A percentile compares a stretch with the other conserved stretches of the same genome.
phyloP scores from a whole-genome alignment of 2,888 invertebrate species.

The Sesia bembeciformis region DNA sequence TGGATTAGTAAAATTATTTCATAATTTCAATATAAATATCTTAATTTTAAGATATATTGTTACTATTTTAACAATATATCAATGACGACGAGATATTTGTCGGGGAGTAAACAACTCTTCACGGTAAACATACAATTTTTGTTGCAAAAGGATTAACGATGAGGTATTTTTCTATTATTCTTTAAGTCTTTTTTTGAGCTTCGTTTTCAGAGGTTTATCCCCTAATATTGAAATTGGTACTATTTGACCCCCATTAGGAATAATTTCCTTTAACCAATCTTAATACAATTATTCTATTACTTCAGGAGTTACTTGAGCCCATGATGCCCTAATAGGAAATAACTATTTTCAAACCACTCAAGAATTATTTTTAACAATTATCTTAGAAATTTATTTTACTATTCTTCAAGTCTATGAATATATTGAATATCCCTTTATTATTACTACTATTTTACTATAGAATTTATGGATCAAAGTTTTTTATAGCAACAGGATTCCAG shows the following conservation, averaged over 20 bases:
- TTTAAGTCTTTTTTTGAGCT: conserved; percentile 77
- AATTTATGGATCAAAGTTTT: conserved; percentile 80
- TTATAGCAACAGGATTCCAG: conserved; percentile 84
- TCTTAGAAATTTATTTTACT: conserved; percentile 75
- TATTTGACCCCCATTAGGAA: conserved; percentile 78
- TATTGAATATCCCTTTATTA: conserved; percentile 67
- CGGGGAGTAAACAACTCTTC: conserved; percentile 79
- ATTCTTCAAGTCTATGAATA: conserved; percentile 81
- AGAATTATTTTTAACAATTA: conserved; percentile 50
- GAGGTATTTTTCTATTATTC: conserved; percentile 83
- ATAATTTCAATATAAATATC: conserved; percentile 67
- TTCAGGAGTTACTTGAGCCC: conserved; percentile 79
- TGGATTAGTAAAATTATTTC: conserved; percentile 77
- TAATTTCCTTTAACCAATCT: conserved; percentile 79
- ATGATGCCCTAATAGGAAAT: conserved; percentile 48
- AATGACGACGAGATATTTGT: conserved; percentile 82
- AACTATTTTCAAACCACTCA: conserved; percentile 48
- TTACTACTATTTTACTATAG: conserved; percentile 38
- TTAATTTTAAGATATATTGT: conserved; percentile 64
- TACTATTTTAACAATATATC: conserved; percentile 68
- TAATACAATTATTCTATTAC: conserved; percentile 83
- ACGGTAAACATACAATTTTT: conserved; percentile 76
- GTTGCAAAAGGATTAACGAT: conserved; percentile 76
- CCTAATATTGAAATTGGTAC: conserved; percentile 52
- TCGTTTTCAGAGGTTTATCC: conserved; percentile 51